Percentiles rank a stretch among this genome's conserved stretches.
These are phyloP conservation scores for Buathra laborator DNA, from an alignment of 2,888 invertebrate genomes.

Conservation along the genomic window DNA sequence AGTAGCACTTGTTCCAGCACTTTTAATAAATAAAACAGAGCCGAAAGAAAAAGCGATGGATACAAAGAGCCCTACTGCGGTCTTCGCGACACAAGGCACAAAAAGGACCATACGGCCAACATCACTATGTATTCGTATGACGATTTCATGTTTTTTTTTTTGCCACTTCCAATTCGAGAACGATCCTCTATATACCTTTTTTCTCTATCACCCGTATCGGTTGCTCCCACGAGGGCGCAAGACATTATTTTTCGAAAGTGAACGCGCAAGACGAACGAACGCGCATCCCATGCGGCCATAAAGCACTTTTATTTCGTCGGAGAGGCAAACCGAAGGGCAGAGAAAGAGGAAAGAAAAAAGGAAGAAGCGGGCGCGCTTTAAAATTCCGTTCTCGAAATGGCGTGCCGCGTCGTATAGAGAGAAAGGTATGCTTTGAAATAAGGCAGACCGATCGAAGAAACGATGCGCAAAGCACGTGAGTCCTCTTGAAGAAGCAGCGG, in stretches of 20 bases:
- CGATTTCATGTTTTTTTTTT: conserved; percentile 45
- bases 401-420: conserved; percentile 40
- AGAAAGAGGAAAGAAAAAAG: conserved; percentile 21
- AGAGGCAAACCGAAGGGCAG: conserved; percentile 32
- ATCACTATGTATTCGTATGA: conserved; percentile 34
- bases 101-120: neutral
- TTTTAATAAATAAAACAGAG: conserved; percentile 64
- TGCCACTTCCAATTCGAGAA: conserved; percentile 52
- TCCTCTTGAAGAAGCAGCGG: conserved; percentile 53
- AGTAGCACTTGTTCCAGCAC: conserved; percentile 50
- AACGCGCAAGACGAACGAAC: conserved; percentile 63
- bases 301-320: conserved; percentile 80
- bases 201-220: conserved; percentile 32
- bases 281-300: conserved; percentile 75
- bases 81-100: conserved; percentile 18
- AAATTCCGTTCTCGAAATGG: conserved; percentile 78
- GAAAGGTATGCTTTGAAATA: conserved; percentile 63
- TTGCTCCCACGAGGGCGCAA: conserved; percentile 61
- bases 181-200: conserved; percentile 29
- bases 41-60: conserved; percentile 29
- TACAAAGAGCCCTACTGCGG: conserved; percentile 22
- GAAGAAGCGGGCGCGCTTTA: conserved; percentile 74
- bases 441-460: conserved; percentile 58
- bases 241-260: conserved; percentile 76
- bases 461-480: conserved; percentile 39